Percentiles rank a stretch among this genome's conserved stretches.
phyloP scores from a whole-genome alignment of 2,888 invertebrate species.

The Plebejus anna region DNA sequence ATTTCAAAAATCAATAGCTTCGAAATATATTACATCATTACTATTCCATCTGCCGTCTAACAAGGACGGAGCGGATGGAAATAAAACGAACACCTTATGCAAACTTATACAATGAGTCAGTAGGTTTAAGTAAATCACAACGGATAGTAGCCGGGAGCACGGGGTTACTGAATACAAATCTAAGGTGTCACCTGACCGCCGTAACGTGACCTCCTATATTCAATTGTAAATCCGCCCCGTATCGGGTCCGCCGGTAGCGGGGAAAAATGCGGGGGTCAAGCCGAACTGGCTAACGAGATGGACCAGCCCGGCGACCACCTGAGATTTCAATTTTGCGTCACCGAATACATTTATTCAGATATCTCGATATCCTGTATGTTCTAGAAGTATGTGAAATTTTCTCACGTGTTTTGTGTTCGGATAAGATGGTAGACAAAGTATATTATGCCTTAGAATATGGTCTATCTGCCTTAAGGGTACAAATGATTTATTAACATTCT shows the following conservation, averaged over 20 bases:
- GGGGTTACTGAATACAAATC: conserved; percentile 65
- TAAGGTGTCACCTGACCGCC: conserved; percentile 52
- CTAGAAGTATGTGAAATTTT: conserved; percentile 14
- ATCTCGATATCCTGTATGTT: conserved; percentile 41
- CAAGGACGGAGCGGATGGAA: conserved; percentile 26
- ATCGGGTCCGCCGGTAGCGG: conserved; percentile 33
- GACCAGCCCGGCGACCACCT: conserved; percentile 60
- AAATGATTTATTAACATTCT: no score
- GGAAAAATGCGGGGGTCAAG: conserved; percentile 43
- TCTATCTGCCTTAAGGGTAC: no score
- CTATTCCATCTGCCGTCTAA: conserved; percentile 14
- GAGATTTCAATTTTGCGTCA: conserved; percentile 75
- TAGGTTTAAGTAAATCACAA: conserved; percentile 59
- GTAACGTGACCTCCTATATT: conserved; percentile 41
- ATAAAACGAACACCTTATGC: conserved; percentile 30
- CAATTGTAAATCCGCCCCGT: conserved; percentile 30
- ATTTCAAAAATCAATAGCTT: not conserved
- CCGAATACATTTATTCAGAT: conserved; percentile 72
- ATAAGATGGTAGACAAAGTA: not conserved
- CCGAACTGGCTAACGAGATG: conserved; percentile 45
- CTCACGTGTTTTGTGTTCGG: not conserved
- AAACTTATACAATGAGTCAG: conserved; percentile 35
- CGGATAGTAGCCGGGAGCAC: conserved; percentile 53
- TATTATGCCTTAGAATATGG: not conserved
- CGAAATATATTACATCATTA: not conserved